Evolutionary conservation across 2,888 invertebrate genomes (phyloP), one percentile per base, ranked within the genome.

Genomic region (Agonopterix alstromeriana): DNA sequence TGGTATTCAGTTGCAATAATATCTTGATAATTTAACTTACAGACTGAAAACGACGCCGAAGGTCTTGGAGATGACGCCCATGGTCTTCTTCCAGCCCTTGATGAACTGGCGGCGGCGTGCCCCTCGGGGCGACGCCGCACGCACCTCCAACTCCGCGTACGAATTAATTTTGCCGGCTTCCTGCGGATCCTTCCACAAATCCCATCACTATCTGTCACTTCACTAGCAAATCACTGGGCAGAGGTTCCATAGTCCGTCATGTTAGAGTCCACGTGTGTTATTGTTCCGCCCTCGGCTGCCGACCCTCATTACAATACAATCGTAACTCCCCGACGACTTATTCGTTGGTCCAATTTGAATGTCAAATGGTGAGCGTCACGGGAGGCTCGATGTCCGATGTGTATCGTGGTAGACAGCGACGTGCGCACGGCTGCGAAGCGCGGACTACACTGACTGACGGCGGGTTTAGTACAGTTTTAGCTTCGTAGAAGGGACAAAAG

Each of bases 31-130:
- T 10, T 36, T 45, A 52, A 93, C 94, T 94, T 87, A 94, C 94
- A 94, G 93, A 87, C 93, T 93, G 91, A 94, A 94, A 76, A 94
- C 92, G 76, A 94, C 93, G 82, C 94, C 93, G 63, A 94, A 92
- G 53, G 94, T 93, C 82, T 94, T 94, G 52, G 94, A 93, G 65
- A 94, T 92, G 77, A 94, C 93, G 64, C 94, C 94, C 94, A 94
- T 94, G 70, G 86, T 89, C 71, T 85, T 87, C 78, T 85, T 85
- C 86, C 82, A 86, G 61, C 88, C 88, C 70, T 84, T 82, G 70
- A 87, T 76, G 74, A 86, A 80, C 72, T 83, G 85, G 74, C 87
- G 86, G 73, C 87, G 87, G 78, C 87, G 88, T 72, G 75, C 77
- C 77, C 86, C 86, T 49, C 78, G 73, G 71, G 82, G 77, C 74